Percentiles rank a stretch among this genome's conserved stretches.
These are phyloP conservation scores for Tetropium fuscum DNA, from an alignment of 2,888 invertebrate species.

Conservation along the genomic window DNA sequence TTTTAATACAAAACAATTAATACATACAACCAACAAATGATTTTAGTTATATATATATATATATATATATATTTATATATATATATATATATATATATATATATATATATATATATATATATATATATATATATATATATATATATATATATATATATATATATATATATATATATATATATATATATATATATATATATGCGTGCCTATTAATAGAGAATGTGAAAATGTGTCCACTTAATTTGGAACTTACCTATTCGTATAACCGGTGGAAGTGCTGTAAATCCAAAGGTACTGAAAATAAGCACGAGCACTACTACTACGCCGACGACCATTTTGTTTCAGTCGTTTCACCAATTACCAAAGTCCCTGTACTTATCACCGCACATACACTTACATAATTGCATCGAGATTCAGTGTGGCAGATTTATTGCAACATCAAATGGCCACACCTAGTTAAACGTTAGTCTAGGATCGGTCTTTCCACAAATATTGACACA, in stretches of 20 bases:
- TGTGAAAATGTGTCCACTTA: neutral
- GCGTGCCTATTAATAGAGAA: too few relatives aligned
- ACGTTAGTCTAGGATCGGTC: conserved; percentile 52
- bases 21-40: too few relatives aligned
- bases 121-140: too few relatives aligned
- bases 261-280: conserved; percentile 74
- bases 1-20: too few relatives aligned
- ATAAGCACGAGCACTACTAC: conserved; percentile 30
- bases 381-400: conserved; percentile 42
- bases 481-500: conserved; percentile 52
- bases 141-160: too few relatives aligned
- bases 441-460: conserved; percentile 50
- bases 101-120: too few relatives aligned
- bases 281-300: conserved; percentile 55
- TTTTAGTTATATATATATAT: too few relatives aligned
- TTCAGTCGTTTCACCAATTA: conserved; percentile 44
- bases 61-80: too few relatives aligned
- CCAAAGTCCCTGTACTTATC: conserved; percentile 47
- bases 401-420: conserved; percentile 41
- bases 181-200: too few relatives aligned
- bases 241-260: conserved; percentile 70
- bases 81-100: too few relatives aligned
- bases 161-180: too few relatives aligned
- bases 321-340: conserved; percentile 47
- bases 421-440: conserved; percentile 48